These are phyloP conservation scores for Heliopora coerulea DNA, from an alignment of 92 coral and sea anemone genomes.

Conservation along the genomic window DNA sequence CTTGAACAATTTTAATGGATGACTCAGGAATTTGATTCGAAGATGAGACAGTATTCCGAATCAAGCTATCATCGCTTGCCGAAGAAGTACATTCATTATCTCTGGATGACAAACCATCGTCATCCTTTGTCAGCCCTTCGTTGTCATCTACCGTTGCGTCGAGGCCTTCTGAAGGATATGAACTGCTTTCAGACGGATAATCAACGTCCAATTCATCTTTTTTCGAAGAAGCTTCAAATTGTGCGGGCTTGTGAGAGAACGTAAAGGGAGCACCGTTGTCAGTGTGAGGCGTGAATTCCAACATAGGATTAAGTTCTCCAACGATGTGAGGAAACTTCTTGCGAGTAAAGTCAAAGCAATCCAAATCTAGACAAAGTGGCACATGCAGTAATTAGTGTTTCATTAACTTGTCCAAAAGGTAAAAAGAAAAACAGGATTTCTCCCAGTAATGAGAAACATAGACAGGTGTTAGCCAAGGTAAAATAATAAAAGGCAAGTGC, in stretches of 20 bases:
- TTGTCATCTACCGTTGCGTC: not conserved
- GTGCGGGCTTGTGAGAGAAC: constrained; percentile 43
- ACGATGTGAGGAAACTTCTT: constrained; percentile 63
- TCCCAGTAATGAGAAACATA: no score
- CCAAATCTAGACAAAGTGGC: constrained; percentile 54
- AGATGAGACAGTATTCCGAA: no score
- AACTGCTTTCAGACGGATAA: not conserved
- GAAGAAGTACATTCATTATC: no score
- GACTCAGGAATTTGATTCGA: no score
- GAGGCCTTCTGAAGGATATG: constrained; percentile 12
- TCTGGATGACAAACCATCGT: no score
- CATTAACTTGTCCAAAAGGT: no score
- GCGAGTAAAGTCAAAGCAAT: constrained; percentile 81
- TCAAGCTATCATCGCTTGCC: no score
- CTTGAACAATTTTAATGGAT: no score
- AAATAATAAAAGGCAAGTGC: no score
- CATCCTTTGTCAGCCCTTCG: not conserved
- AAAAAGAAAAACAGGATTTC: no score
- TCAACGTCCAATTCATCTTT: not conserved
- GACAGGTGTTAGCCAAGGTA: no score
- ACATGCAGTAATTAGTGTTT: not conserved
- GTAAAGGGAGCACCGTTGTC: constrained; percentile 72
- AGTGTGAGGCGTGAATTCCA: constrained; percentile 94
- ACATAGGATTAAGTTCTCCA: constrained; percentile 89
- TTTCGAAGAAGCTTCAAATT: not conserved